Conservation (phyloP, 2,888 invertebrate genomes). For the Rapana venosa region DNA sequence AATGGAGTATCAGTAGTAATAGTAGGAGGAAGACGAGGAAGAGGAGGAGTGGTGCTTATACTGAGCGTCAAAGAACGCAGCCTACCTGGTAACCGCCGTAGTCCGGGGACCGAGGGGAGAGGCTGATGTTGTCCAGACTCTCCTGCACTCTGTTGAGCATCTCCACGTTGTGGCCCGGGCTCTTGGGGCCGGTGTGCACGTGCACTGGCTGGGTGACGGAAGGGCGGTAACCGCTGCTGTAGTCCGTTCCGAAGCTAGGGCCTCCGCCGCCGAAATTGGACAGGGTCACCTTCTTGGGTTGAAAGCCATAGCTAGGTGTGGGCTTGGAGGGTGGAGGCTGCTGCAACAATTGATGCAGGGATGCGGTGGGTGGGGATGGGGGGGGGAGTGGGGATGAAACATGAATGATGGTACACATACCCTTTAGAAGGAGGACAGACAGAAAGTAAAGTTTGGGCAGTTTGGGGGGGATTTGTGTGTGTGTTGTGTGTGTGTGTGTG, state of each 20-base stretch:
- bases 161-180: slow-evolving; percentile 30
- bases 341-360: slow-evolving; percentile 35
- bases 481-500: no score
- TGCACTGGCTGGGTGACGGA: slow-evolving; percentile 30
- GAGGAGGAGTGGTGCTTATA: no score
- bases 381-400: neutral
- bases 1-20: no score
- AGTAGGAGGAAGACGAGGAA: no score
- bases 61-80: no score
- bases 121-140: slow-evolving; percentile 53
- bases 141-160: slow-evolving; percentile 57
- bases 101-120: slow-evolving; percentile 53
- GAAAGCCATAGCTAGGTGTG: slow-evolving; percentile 55
- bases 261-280: slow-evolving; percentile 67
- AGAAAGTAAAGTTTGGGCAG: neutral
- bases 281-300: slow-evolving; percentile 64
- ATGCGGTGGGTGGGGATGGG: neutral
- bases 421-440: no score
- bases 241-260: slow-evolving; percentile 63
- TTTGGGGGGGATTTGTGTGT: no score
- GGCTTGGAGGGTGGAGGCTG: slow-evolving; percentile 40
- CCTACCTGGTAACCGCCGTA: slow-evolving; percentile 41
- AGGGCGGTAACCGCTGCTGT: slow-evolving; percentile 30
- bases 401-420: neutral
- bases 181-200: slow-evolving; percentile 43